phyloP scores from a whole-genome alignment of 2,888 invertebrate species.

The Pachymerium ferrugineum region DNA sequence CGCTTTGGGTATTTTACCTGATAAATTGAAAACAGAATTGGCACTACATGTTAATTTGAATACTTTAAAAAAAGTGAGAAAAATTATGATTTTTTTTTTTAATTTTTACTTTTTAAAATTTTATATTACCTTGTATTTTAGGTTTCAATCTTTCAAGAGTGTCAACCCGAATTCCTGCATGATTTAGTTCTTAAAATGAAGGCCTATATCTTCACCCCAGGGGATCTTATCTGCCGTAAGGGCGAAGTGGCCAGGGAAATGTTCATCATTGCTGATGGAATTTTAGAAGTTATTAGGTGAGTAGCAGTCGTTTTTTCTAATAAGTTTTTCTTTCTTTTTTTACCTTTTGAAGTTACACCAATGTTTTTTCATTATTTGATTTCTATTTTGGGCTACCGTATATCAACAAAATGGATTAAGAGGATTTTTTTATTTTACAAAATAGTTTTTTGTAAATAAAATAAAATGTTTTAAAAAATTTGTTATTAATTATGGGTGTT shows the following conservation, averaged over 20 bases:
- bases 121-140: constrained; percentile 44
- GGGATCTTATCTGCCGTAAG: constrained; percentile 92
- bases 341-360: not conserved
- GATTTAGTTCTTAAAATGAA: constrained; percentile 96
- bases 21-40: constrained; percentile 93
- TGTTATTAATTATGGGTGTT: not conserved
- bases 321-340: not conserved
- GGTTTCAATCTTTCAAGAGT: constrained; percentile 94
- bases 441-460: not conserved
- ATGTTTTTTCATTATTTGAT: not conserved
- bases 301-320: not conserved
- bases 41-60: constrained; percentile 92
- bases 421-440: not conserved
- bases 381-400: not conserved
- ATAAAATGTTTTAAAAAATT: not conserved
- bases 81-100: not conserved
- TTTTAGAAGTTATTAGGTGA: constrained; percentile 77
- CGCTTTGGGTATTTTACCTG: constrained; percentile 83
- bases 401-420: not conserved
- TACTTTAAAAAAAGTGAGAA: constrained; percentile 79
- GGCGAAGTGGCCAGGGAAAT: constrained; percentile 93
- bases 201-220: constrained; percentile 95
- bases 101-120: not conserved
- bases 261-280: constrained; percentile 97
- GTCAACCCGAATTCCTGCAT: constrained; percentile 94